Evolutionary conservation across 53 echinoderm and acorn worm species (phyloP), one percentile per base, ranked within the genome.

Genomic region (Actinopyga echinites): DNA sequence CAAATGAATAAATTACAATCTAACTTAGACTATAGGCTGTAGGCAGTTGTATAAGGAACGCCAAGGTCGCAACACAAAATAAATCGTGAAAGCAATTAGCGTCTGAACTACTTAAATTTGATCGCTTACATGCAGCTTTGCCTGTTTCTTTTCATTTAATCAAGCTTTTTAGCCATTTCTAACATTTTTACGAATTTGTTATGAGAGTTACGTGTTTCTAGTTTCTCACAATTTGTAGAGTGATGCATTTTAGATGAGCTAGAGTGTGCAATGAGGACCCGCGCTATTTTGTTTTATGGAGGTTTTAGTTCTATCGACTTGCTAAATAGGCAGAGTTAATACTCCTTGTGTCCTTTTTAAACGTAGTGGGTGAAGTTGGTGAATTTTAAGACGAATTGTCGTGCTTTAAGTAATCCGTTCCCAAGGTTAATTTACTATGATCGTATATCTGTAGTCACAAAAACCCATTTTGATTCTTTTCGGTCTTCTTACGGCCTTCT

Each of bases 1-100:
- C 78, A 78, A 78, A 78, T 78, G 78, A 54, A 78, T 78, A 78
- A 30, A 78, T 78, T 78, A 78, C 78, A 49, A 78, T 78, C 19
- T 44, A 54, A 78, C 55, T 78, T 32, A 21, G 28, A 49, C 54
- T 52, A n/a, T n/a, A 9, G 54, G 57, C 78, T 33, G 49, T 33
- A 55, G 57, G 78, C 28, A 62, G 31, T 30, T 62, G 63, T 10
- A 22, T 31, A 62, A 49, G 49, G 49, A 49, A 49, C 40, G 71
- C 71, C 78, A 78, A 78, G 78, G 78, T 78, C 78, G 57, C 33
- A 54, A 43, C 37, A 43, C 23, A 78, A 55, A 55, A 44, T 78
- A 56, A 56, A 78, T 71, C 78, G 78, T 78, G 78, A 78, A 30
- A 30, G 78, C 56, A 78, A 78, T 78, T 78, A 78, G 56, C 56